Evolutionary conservation across 2,113 vertebrate genomes (phyloP).

Genomic region (Rhynchopsitta pachyrhyncha): DNA sequence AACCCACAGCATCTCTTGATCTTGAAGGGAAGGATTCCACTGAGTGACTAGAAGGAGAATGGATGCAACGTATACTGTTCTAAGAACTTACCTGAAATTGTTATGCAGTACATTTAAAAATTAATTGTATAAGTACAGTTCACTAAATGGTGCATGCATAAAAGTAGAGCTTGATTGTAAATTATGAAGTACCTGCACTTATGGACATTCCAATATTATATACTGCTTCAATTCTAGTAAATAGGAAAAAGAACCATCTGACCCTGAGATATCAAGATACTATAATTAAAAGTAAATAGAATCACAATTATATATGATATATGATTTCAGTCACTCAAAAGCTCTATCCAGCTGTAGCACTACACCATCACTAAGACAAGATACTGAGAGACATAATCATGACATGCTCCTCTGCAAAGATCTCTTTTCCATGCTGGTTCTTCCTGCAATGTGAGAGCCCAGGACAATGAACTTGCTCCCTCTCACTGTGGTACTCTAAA

Average conservation of each 20-base stretch:
- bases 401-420: background rate
- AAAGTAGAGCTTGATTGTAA: background rate
- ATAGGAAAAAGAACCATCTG: background rate
- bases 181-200: background rate
- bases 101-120: background rate
- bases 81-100: background rate
- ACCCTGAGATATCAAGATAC: background rate
- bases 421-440: background rate
- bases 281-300: background rate
- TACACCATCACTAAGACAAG: background rate
- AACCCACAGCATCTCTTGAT: background rate
- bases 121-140: background rate
- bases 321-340: background rate
- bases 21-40: background rate
- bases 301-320: too few relatives aligned
- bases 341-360: background rate
- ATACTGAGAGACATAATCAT: fast-evolving
- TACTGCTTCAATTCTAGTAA: background rate
- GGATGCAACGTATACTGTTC: background rate
- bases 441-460: background rate
- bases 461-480: background rate
- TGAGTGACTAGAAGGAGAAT: background rate
- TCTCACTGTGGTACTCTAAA: background rate
- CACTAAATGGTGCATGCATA: background rate
- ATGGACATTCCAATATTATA: background rate